phyloP scores from a whole-genome alignment of 1,140 invertebrate genomes.

The Diabrotica virgifera region DNA sequence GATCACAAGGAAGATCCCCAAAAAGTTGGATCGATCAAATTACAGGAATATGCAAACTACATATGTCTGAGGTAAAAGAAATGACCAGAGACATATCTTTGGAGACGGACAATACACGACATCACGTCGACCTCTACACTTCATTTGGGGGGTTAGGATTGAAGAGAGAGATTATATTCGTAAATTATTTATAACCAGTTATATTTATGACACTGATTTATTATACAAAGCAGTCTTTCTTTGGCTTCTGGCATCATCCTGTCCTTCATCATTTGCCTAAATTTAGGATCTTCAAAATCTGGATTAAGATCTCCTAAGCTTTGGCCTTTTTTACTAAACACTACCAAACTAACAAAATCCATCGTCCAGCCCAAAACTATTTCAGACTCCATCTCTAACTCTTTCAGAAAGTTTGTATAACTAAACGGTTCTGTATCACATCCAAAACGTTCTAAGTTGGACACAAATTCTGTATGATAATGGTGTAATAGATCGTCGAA shows the following conservation, averaged over 20 bases:
- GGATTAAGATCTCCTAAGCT: not conserved
- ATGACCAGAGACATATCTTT: no score
- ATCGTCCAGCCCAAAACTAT: not conserved
- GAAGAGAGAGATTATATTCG: no score
- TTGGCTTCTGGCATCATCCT: not conserved
- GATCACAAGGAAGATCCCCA: no score
- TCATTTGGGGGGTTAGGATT: no score
- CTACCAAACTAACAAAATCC: not conserved
- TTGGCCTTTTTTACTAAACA: not conserved
- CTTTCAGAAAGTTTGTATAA: conserved; percentile 20
- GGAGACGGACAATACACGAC: no score
- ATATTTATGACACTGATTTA: not conserved
- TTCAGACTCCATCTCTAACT: conserved; percentile 1
- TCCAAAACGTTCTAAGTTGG: conserved; percentile 18
- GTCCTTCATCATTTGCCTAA: not conserved
- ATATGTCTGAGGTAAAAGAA: no score
- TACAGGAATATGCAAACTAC: no score
- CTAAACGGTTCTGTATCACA: conserved; percentile 19
- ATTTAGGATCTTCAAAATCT: not conserved
- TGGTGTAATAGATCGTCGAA: conserved; percentile 52
- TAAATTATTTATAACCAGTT: no score
- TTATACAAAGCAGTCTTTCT: not conserved
- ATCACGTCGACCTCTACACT: no score
- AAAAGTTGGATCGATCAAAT: no score
- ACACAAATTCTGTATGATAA: conserved; percentile 52